Evolutionary conservation across 1,140 invertebrate genomes (phyloP).

Genomic region (Drosophila asahinai): DNA sequence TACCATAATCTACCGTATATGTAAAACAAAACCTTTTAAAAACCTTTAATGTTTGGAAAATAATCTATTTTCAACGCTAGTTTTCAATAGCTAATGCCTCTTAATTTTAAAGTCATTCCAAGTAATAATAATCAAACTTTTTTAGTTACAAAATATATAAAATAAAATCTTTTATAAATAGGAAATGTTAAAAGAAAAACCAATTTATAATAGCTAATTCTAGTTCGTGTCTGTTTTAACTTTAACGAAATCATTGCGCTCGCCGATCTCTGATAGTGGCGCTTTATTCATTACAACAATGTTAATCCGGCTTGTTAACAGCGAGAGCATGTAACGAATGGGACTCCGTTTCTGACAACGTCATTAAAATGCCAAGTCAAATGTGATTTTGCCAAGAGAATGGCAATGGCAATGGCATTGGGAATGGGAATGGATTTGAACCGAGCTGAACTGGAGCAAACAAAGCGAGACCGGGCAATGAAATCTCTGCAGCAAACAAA

Average conservation of each 20-base stretch:
- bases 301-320: slow-evolving; percentile 38
- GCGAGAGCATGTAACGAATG: slow-evolving; percentile 12
- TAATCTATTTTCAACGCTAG: no score
- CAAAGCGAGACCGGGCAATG: slow-evolving; percentile 58
- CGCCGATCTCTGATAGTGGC: neutral
- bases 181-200: no score
- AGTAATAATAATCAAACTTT: no score
- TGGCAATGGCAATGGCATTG: slow-evolving; percentile 10
- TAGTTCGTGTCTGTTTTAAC: neutral
- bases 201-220: no score
- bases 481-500: slow-evolving; percentile 64
- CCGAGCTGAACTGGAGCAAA: slow-evolving; percentile 49
- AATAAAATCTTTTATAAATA: no score
- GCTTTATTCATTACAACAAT: slow-evolving; percentile 4
- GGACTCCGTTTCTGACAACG: slow-evolving; percentile 58
- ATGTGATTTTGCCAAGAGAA: slow-evolving; percentile 65
- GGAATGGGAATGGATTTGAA: slow-evolving; percentile 11
- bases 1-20: no score
- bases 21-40: no score
- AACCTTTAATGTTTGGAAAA: no score
- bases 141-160: no score
- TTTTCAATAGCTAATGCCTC: no score
- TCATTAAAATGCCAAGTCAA: slow-evolving; percentile 77
- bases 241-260: no score
- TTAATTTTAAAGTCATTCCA: no score